Evolutionary conservation across 2,797 vertebrate genomes (phyloP).

Genomic region (Falco novaeseelandiae): DNA sequence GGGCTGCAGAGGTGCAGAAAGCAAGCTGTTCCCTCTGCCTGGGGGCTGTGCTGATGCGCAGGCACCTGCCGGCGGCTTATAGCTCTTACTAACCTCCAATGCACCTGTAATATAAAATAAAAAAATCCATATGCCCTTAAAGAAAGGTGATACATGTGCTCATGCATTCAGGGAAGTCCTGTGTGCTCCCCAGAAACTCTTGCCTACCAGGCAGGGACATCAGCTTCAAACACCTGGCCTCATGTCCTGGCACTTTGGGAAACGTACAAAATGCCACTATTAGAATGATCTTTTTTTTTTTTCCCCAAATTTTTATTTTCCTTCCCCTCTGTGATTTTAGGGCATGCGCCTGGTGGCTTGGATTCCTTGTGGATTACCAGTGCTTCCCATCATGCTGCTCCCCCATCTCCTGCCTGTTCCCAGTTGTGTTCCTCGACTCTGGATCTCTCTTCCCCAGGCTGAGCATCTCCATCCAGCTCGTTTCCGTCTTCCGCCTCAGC

Average conservation of each 20-base stretch:
- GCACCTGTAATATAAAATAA: neutral
- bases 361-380: accelerated
- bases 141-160: neutral
- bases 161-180: accelerated
- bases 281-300: too few relatives aligned
- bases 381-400: accelerated
- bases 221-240: accelerated
- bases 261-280: accelerated
- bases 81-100: neutral
- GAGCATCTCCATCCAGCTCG: neutral
- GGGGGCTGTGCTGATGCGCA: accelerated
- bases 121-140: accelerated
- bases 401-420: neutral
- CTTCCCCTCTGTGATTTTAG: neutral
- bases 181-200: accelerated
- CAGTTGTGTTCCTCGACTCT: accelerated
- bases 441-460: neutral
- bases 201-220: neutral
- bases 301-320: neutral
- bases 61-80: neutral
- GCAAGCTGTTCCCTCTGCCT: neutral
- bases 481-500: accelerated
- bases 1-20: neutral
- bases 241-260: accelerated
- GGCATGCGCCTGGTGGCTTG: neutral